Percentiles rank a stretch among this genome's conserved stretches.
Conservation (phyloP, 2,797 vertebrate species). For the Picus viridis region DNA sequence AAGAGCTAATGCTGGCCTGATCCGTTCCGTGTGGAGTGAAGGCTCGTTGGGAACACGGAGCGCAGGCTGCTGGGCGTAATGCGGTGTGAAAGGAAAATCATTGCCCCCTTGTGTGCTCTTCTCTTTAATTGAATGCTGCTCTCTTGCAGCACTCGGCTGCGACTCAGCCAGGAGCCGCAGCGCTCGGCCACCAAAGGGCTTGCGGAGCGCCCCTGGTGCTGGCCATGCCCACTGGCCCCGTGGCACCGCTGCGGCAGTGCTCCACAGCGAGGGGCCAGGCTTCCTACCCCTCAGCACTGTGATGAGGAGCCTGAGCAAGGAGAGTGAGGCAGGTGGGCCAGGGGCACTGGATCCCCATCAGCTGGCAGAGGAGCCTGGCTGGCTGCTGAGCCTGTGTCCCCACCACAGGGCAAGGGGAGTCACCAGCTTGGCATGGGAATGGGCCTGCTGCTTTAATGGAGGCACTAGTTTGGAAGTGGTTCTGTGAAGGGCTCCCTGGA, state of each 20-base stretch:
- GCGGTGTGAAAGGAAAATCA: conserved; percentile 49
- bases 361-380: background rate
- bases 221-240: background rate
- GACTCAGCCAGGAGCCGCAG: background rate
- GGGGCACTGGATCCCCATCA: fast-evolving
- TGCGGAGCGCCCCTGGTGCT: background rate
- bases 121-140: conserved; percentile 44
- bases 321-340: background rate
- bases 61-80: conserved; percentile 33
- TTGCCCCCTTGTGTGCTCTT: conserved; percentile 41
- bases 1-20: background rate
- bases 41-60: background rate
- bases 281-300: fast-evolving
- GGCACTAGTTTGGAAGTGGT: background rate
- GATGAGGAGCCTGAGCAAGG: fast-evolving
- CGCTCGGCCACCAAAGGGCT: fast-evolving
- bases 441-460: background rate
- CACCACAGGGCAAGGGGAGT: fast-evolving
- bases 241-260: fast-evolving
- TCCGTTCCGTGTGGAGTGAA: background rate
- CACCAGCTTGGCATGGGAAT: fast-evolving
- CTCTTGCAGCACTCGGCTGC: background rate
- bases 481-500: too few species aligned
- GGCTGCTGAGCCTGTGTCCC: fast-evolving
- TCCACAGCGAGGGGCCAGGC: fast-evolving